These are phyloP conservation scores for Sarcoramphus papa DNA, from an alignment of 2,797 vertebrate genomes.

Conservation along the genomic window DNA sequence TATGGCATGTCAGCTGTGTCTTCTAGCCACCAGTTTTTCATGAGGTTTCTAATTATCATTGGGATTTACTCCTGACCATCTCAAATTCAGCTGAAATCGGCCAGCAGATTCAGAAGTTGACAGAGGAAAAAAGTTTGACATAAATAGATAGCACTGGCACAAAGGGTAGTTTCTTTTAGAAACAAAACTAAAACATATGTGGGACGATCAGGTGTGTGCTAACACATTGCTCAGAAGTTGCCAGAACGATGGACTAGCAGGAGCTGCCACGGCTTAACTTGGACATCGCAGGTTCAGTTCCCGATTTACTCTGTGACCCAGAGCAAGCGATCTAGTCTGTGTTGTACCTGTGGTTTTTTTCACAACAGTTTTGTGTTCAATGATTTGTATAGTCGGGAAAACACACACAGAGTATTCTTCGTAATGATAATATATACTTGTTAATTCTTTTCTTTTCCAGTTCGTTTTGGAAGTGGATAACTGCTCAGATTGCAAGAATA, in stretches of 20 bases:
- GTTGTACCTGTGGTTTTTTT: background rate
- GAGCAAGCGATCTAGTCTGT: accelerated
- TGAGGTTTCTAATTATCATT: accelerated
- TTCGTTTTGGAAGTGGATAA: conserved; percentile 75
- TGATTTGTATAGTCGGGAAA: accelerated
- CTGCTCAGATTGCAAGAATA: conserved; percentile 68
- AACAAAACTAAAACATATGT: background rate
- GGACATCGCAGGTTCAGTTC: background rate
- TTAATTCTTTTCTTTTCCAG: conserved; percentile 53
- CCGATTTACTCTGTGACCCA: background rate
- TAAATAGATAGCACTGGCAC: accelerated
- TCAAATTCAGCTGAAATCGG: background rate
- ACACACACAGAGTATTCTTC: background rate
- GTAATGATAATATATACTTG: background rate
- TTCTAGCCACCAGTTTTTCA: background rate
- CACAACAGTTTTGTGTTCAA: background rate
- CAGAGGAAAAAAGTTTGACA: background rate
- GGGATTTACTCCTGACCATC: background rate
- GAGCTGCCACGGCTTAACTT: background rate
- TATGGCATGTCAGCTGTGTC: background rate
- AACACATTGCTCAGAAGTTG: accelerated
- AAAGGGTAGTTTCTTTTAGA: background rate
- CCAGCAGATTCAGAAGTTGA: background rate
- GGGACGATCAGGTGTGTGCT: background rate
- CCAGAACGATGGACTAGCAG: background rate